Evolutionary conservation across 2,888 invertebrate species (phyloP).

Genomic region (Diogma glabrata): DNA sequence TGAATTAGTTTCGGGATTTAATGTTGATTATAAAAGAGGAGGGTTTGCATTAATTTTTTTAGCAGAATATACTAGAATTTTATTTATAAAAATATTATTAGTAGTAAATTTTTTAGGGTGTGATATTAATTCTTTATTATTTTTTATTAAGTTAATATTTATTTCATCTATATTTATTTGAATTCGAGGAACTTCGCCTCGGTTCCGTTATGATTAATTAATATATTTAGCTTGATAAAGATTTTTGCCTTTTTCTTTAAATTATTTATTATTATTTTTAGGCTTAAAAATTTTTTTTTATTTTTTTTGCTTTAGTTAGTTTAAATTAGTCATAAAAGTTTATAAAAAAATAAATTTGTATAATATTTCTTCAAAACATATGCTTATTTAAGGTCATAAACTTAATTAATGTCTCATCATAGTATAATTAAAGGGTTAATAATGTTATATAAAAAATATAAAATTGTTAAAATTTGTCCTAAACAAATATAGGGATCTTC

Average conservation of each 20-base stretch:
- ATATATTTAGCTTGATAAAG: constrained; percentile 55
- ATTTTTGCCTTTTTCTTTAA: constrained; percentile 51
- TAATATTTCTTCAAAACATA: too few species aligned
- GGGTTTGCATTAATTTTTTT: constrained; percentile 63
- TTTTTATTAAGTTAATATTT: too few species aligned
- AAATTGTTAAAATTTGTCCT: too few species aligned
- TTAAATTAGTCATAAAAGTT: too few species aligned
- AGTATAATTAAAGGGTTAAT: too few species aligned
- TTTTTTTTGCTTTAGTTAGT: constrained; percentile 30
- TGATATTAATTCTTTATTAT: constrained; percentile 36
- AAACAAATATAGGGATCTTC: too few species aligned
- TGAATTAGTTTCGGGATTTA: constrained; percentile 69
- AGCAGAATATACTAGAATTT: constrained; percentile 55
- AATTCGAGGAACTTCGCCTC: constrained; percentile 53
- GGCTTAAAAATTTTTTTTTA: constrained; percentile 39
- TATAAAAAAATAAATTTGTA: too few species aligned
- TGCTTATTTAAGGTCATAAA: too few species aligned
- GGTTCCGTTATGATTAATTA: constrained; percentile 63
- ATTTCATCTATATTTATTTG: constrained; percentile 52
- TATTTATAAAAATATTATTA: constrained; percentile 53
- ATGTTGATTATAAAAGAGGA: constrained; percentile 60
- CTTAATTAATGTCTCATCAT: too few species aligned
- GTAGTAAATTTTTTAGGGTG: constrained; percentile 46
- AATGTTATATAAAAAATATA: too few species aligned
- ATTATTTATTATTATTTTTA: constrained; percentile 48